phyloP scores from a whole-genome alignment of 2,113 vertebrate genomes.

The Megaptera novaeangliae region DNA sequence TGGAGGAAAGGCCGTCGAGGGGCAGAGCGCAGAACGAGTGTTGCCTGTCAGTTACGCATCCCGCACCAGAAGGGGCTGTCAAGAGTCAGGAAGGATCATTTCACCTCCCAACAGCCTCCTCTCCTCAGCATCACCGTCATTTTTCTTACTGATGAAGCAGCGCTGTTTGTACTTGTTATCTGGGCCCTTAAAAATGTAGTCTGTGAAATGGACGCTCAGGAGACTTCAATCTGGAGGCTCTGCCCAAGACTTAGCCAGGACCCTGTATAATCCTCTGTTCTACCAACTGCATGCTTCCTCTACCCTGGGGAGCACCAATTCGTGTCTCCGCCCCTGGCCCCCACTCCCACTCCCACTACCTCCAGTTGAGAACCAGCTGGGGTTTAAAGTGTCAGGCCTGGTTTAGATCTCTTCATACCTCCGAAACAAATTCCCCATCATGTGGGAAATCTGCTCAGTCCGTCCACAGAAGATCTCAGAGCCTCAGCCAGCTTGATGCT shows the following conservation, averaged over 20 bases:
- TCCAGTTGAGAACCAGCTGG: neutral
- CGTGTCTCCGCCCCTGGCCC: neutral
- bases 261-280: neutral
- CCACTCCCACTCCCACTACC: fast-evolving
- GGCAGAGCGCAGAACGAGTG: neutral
- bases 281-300: neutral
- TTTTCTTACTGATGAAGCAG: neutral
- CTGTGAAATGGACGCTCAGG: neutral
- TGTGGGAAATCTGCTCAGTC: neutral
- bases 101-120: neutral
- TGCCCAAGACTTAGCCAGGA: neutral
- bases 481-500: neutral
- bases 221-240: neutral
- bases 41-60: neutral
- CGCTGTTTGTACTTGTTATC: neutral
- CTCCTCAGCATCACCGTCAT: neutral
- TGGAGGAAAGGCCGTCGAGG: neutral
- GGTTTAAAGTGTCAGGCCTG: neutral
- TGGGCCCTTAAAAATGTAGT: neutral
- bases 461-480: fast-evolving
- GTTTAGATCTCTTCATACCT: neutral
- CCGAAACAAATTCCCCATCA: neutral
- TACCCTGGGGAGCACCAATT: neutral
- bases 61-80: neutral
- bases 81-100: neutral